These are phyloP conservation scores for Hymenopus coronatus DNA, from an alignment of 2,888 invertebrate genomes.

Conservation along the genomic window DNA sequence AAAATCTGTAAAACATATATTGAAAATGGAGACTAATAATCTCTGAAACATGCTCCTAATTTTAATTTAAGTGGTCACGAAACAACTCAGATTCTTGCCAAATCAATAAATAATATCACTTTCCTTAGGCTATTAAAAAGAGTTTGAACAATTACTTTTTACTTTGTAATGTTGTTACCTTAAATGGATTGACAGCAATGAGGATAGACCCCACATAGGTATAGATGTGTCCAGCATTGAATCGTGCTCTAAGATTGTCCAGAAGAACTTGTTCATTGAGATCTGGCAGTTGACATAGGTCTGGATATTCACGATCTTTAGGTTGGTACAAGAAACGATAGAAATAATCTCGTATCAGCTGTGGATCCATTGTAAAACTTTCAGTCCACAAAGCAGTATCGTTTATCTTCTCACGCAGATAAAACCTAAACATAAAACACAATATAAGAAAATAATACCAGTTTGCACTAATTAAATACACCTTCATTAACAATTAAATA, in stretches of 20 bases:
- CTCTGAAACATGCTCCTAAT: no score
- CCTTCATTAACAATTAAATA: not conserved
- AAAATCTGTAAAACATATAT: no score
- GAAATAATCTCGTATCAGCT: slow-evolving; percentile 89
- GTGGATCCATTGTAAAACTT: slow-evolving; percentile 84
- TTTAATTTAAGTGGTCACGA: no score
- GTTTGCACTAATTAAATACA: slow-evolving; percentile 47
- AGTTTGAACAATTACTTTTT: no score
- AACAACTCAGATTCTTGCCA: no score
- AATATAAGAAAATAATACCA: slow-evolving; percentile 22
- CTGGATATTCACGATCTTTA: slow-evolving; percentile 90
- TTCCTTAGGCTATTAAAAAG: no score
- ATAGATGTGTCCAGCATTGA: slow-evolving; percentile 90
- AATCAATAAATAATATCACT: no score
- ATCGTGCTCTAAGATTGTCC: slow-evolving; percentile 85
- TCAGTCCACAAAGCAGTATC: slow-evolving; percentile 80
- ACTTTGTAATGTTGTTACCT: slow-evolving; percentile 42
- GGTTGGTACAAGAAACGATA: slow-evolving; percentile 88
- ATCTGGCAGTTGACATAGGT: slow-evolving; percentile 92
- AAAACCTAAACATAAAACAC: slow-evolving; percentile 62
- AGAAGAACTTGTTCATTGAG: slow-evolving; percentile 90
- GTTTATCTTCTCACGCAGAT: slow-evolving; percentile 79
- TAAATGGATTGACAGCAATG: slow-evolving; percentile 91
- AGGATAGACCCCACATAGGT: slow-evolving; percentile 95
- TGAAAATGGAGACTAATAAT: no score